Conservation (phyloP, 2,888 invertebrate species). For the Caenorhabditis imperialis region DNA sequence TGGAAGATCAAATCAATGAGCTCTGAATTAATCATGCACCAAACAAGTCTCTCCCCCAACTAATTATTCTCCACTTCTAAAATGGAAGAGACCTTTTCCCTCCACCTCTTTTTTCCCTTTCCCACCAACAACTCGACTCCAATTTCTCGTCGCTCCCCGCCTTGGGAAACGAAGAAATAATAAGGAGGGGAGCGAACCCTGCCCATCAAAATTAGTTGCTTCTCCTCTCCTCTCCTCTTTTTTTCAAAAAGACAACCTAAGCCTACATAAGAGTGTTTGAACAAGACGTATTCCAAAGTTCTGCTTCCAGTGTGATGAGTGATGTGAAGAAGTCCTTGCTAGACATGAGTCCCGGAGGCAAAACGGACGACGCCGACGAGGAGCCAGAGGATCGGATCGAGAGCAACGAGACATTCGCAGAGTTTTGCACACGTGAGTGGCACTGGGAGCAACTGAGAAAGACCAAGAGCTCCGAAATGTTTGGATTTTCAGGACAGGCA, state of each 20-base stretch:
- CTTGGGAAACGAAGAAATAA: conserved; percentile 15
- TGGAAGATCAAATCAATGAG: too few species aligned
- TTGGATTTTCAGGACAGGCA: conserved; percentile 66
- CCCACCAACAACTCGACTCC: conserved; percentile 3
- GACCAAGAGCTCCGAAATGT: too few species aligned
- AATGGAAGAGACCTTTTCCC: conserved; percentile 1
- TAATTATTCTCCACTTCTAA: conserved; percentile 27
- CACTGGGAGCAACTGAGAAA: too few species aligned
- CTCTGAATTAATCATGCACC: too few species aligned
- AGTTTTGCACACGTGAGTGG: conserved; percentile 66
- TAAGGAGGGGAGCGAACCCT: conserved; percentile 17
- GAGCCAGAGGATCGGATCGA: conserved; percentile 53
- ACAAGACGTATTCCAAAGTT: neutral
- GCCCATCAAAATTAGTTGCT: conserved; percentile 42
- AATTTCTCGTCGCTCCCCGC: conserved; percentile 6
- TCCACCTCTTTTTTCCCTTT: neutral
- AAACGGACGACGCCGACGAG: conserved; percentile 52
- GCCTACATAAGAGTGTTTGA: neutral
- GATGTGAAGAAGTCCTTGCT: conserved; percentile 67
- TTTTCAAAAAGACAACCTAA: neutral
- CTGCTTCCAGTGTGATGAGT: conserved; percentile 67
- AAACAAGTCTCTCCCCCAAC: neutral
- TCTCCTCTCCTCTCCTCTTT: conserved; percentile 3
- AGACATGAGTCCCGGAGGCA: conserved; percentile 61
- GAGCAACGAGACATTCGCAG: conserved; percentile 64